phyloP scores from a whole-genome alignment of 30 jellyfish, hydroid and myxozoan species.

The Aurelia coerulea region DNA sequence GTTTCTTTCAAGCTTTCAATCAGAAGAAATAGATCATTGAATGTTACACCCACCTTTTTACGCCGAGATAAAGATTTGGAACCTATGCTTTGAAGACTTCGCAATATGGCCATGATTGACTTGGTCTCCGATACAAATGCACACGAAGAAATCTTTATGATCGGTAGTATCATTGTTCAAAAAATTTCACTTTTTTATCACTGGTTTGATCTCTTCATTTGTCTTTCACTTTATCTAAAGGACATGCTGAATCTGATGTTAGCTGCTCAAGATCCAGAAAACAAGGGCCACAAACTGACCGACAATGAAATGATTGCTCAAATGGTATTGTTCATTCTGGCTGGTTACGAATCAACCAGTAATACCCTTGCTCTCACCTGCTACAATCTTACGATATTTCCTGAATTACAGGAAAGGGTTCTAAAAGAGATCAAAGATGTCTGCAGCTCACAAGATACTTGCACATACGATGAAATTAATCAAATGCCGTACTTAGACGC shows the following conservation, averaged over 20 bases:
- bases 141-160: no score
- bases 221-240: background rate
- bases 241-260: slow-evolving; percentile 56
- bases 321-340: slow-evolving; percentile 51
- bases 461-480: slow-evolving; percentile 51
- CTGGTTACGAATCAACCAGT: slow-evolving; percentile 83
- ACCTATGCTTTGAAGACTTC: no score
- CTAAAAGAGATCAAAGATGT: slow-evolving; percentile 55
- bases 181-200: no score
- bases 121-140: no score
- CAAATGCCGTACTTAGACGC: slow-evolving; percentile 66
- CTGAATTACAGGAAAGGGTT: slow-evolving; percentile 69
- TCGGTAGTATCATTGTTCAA: no score
- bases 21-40: no score
- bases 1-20: no score
- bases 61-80: no score
- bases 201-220: no score
- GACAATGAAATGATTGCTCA: slow-evolving; percentile 71
- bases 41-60: no score
- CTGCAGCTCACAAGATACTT: slow-evolving; percentile 35
- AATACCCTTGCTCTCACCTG: slow-evolving; percentile 44
- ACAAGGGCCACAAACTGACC: slow-evolving; percentile 45
- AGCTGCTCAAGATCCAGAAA: slow-evolving; percentile 57
- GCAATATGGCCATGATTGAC: no score
- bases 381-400: slow-evolving; percentile 63